Conservation (phyloP, 2,888 invertebrate genomes). For the Galeopsomyia nigrocyanea region DNA sequence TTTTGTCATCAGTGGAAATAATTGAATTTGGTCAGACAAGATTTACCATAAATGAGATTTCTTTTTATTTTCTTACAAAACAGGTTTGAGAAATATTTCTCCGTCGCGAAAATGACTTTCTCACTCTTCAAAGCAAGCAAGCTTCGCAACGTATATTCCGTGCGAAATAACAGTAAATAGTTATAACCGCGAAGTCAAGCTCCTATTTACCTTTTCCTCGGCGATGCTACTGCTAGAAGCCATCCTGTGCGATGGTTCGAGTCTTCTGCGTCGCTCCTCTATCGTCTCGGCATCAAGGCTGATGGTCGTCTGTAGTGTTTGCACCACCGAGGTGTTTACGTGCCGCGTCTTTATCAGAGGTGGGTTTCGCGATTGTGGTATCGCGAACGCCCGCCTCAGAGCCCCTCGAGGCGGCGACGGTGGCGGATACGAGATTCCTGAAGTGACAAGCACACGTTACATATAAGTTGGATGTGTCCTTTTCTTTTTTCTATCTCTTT, state of each 20-base stretch:
- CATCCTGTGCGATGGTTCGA: constrained; percentile 62
- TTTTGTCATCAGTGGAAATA: background rate
- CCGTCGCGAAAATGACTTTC: no score
- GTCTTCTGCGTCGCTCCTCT: constrained; percentile 63
- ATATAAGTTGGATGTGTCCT: no score
- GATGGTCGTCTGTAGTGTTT: constrained; percentile 58
- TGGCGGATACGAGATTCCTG: constrained; percentile 86
- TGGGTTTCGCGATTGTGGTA: constrained; percentile 81
- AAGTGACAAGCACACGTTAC: no score
- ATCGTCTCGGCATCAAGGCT: constrained; percentile 63
- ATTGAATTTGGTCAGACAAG: background rate
- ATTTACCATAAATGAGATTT: no score
- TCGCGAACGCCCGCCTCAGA: constrained; percentile 73
- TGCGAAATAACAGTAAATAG: no score
- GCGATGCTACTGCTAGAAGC: constrained; percentile 63
- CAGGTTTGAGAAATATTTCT: no score
- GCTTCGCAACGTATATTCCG: background rate
- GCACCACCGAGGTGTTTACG: constrained; percentile 72
- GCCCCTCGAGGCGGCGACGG: constrained; percentile 77
- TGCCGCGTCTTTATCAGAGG: constrained; percentile 86
- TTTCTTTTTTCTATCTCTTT: no score
- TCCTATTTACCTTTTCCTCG: constrained; percentile 61
- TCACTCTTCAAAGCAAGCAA: no score
- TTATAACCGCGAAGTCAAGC: no score
- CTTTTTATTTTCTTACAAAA: no score